Conservation (phyloP, 2,797 vertebrate species). For the Loris lydekkerianus region DNA sequence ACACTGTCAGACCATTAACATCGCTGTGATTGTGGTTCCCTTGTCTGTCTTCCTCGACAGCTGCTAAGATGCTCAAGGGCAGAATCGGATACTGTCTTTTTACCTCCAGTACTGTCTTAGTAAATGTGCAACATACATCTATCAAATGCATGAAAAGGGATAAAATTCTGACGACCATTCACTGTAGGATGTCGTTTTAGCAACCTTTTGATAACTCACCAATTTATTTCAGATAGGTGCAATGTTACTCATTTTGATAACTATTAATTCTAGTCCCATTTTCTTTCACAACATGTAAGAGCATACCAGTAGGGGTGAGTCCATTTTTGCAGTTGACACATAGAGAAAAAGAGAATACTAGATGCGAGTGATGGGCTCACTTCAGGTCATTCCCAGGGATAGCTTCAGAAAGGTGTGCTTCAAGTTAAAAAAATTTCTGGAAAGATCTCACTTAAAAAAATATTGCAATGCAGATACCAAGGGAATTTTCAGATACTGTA, state of each 20-base stretch:
- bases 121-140: background rate
- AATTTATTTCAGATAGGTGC: background rate
- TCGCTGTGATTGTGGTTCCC: background rate
- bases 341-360: background rate
- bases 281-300: background rate
- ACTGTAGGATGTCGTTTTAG: background rate
- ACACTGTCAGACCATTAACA: background rate
- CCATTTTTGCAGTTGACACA: background rate
- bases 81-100: background rate
- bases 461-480: background rate
- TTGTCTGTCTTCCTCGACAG: background rate
- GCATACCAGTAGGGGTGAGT: background rate
- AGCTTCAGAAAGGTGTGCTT: background rate
- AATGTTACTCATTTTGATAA: background rate
- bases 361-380: background rate
- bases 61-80: background rate
- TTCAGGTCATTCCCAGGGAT: background rate
- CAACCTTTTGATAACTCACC: background rate
- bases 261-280: background rate
- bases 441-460: background rate
- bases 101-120: background rate
- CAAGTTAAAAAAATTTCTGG: background rate
- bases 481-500: background rate
- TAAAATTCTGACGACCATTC: background rate
- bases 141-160: background rate